phyloP scores from a whole-genome alignment of 2,113 vertebrate genomes.

The Hypanus sabinus region DNA sequence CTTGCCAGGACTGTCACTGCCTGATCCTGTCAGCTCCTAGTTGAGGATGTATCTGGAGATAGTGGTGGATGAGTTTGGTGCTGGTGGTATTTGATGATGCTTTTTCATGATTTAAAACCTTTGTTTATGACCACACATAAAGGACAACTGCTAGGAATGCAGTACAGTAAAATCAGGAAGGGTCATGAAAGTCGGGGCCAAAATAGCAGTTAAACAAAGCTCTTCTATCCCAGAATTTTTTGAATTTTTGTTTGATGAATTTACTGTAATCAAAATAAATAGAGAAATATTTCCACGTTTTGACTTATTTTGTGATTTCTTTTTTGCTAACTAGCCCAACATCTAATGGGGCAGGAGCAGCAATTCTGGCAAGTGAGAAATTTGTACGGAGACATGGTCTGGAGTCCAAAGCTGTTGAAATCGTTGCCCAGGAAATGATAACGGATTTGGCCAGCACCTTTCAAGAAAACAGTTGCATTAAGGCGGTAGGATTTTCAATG shows the following conservation, averaged over 20 bases:
- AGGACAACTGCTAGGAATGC: neutral
- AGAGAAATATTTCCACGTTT: neutral
- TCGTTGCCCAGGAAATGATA: slow-evolving; percentile 87
- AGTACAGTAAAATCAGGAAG: too few species aligned
- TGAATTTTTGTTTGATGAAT: neutral
- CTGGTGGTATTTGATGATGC: neutral
- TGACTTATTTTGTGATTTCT: neutral
- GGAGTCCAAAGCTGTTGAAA: slow-evolving; percentile 81
- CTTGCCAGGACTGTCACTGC: too few species aligned
- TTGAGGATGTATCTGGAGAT: too few species aligned
- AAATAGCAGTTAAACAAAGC: neutral
- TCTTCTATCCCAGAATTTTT: neutral
- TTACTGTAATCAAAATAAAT: neutral
- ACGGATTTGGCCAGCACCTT: slow-evolving; percentile 79
- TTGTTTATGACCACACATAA: neutral
- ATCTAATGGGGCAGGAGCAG: slow-evolving; percentile 87
- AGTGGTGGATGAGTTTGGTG: too few species aligned
- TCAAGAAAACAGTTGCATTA: slow-evolving; percentile 76
- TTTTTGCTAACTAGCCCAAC: slow-evolving; percentile 63
- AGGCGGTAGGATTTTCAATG: slow-evolving; percentile 60
- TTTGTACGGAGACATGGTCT: slow-evolving; percentile 70
- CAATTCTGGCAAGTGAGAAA: slow-evolving; percentile 72
- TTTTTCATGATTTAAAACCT: neutral
- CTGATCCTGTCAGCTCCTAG: too few species aligned
- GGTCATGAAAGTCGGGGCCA: neutral